These are phyloP conservation scores for Congeria kusceri DNA, from an alignment of 2,888 invertebrate genomes.

Conservation along the genomic window DNA sequence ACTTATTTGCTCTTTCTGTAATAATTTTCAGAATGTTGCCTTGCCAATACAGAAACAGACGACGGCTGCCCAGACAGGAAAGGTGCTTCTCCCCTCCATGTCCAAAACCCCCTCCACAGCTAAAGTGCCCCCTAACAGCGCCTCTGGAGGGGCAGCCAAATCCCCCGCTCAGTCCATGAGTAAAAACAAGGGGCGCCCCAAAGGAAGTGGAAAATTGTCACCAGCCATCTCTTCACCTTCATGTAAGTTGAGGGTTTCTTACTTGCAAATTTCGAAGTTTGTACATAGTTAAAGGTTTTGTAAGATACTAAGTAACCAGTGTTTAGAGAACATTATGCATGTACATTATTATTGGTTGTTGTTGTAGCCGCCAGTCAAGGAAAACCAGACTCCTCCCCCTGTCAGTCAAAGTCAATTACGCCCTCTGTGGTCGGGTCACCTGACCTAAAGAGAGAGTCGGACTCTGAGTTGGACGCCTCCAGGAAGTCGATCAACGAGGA, in stretches of 20 bases:
- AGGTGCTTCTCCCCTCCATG: constrained; percentile 76
- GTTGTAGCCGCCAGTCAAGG: constrained; percentile 26
- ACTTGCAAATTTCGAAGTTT: no score
- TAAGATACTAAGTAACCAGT: no score
- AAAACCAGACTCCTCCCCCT: constrained; percentile 51
- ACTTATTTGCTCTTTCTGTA: no score
- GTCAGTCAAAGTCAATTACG: constrained; percentile 70
- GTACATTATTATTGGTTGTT: background rate
- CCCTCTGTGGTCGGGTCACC: constrained; percentile 56
- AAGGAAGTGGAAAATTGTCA: constrained; percentile 45
- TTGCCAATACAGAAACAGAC: constrained; percentile 68
- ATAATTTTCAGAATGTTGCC: constrained; percentile 43
- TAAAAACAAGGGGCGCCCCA: constrained; percentile 60
- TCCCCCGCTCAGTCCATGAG: constrained; percentile 49
- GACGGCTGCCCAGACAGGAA: constrained; percentile 69
- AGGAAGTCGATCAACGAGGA: constrained; percentile 63
- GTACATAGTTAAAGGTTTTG: no score
- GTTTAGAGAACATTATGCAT: no score
- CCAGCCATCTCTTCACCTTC: constrained; percentile 39
- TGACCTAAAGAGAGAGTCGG: constrained; percentile 74
- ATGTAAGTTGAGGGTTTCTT: constrained; percentile 8
- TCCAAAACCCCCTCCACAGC: constrained; percentile 74
- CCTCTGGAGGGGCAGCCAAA: constrained; percentile 34
- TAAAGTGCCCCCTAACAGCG: constrained; percentile 75
- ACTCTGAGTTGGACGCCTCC: constrained; percentile 70